Percentiles rank a stretch among this genome's conserved stretches.
These are phyloP conservation scores for Rhagonycha lutea DNA, from an alignment of 2,888 invertebrate species.

Conservation along the genomic window DNA sequence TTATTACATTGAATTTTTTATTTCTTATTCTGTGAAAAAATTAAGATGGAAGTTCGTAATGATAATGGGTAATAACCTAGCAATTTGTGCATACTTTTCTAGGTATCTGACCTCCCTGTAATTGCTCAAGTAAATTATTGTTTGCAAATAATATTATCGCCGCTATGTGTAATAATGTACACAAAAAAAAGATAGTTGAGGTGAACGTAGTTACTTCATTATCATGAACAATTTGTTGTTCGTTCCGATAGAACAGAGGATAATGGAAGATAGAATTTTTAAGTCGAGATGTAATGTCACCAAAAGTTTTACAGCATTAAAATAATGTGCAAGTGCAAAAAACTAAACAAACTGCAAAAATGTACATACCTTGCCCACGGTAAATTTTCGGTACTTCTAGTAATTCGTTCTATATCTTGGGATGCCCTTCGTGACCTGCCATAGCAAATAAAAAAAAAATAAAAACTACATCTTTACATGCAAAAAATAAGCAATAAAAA, in stretches of 20 bases:
- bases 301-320: background rate
- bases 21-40: no score
- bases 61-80: no score
- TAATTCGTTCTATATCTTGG: slow-evolving; percentile 71
- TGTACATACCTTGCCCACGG: slow-evolving; percentile 51
- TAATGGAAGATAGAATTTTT: background rate
- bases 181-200: background rate
- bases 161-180: background rate
- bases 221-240: no score
- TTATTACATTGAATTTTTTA: no score
- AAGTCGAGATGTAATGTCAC: background rate
- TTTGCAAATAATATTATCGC: background rate
- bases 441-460: slow-evolving; percentile 48
- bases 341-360: background rate
- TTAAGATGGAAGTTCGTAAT: no score
- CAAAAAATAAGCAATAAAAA: slow-evolving; percentile 31
- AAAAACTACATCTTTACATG: slow-evolving; percentile 35
- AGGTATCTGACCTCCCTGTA: background rate
- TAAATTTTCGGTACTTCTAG: slow-evolving; percentile 46
- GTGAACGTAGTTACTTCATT: background rate
- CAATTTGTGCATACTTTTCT: background rate
- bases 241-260: background rate
- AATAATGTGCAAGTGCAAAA: background rate
- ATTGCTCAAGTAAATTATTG: background rate
- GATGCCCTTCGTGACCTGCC: slow-evolving; percentile 86